Evolutionary conservation across 2,888 invertebrate genomes (phyloP).

Genomic region (Amphipyra tragopoginis): DNA sequence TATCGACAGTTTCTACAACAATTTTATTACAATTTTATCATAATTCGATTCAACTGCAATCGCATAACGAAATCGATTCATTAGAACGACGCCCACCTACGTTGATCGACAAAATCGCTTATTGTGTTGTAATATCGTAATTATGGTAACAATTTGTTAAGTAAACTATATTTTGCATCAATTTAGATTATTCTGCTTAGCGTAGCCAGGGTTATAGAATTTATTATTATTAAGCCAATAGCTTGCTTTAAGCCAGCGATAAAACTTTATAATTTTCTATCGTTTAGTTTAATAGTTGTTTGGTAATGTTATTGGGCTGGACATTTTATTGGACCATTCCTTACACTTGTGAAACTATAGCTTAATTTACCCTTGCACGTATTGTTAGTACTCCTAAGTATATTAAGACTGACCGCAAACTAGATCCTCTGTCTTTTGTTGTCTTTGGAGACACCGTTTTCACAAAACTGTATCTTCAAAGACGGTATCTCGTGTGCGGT

Average conservation of each 20-base stretch:
- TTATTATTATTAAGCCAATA: constrained; percentile 37
- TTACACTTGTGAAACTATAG: not conserved
- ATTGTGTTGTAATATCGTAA: constrained; percentile 49
- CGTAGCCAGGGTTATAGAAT: constrained; percentile 28
- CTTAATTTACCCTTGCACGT: not conserved
- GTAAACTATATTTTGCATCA: constrained; percentile 53
- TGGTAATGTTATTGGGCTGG: constrained; percentile 1
- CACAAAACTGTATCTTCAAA: too few species aligned
- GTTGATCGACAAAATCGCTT: constrained; percentile 48
- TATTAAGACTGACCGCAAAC: too few species aligned
- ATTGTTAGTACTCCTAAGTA: too few species aligned
- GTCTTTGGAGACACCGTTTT: too few species aligned
- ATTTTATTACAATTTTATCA: constrained; percentile 52
- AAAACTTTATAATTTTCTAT: constrained; percentile 36
- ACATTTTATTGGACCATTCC: constrained; percentile 8
- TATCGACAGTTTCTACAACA: constrained; percentile 32
- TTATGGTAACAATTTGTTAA: constrained; percentile 54
- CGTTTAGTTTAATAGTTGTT: constrained; percentile 14
- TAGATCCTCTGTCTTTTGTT: too few species aligned
- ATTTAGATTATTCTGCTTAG: constrained; percentile 47
- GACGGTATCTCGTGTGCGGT: too few species aligned
- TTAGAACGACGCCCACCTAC: constrained; percentile 59
- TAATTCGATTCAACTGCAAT: constrained; percentile 49
- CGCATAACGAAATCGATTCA: constrained; percentile 52
- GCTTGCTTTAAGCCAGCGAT: constrained; percentile 1